Evolutionary conservation across 1,140 invertebrate genomes (phyloP), one percentile per base, ranked within the genome.

Genomic region (Drosophila erecta): DNA sequence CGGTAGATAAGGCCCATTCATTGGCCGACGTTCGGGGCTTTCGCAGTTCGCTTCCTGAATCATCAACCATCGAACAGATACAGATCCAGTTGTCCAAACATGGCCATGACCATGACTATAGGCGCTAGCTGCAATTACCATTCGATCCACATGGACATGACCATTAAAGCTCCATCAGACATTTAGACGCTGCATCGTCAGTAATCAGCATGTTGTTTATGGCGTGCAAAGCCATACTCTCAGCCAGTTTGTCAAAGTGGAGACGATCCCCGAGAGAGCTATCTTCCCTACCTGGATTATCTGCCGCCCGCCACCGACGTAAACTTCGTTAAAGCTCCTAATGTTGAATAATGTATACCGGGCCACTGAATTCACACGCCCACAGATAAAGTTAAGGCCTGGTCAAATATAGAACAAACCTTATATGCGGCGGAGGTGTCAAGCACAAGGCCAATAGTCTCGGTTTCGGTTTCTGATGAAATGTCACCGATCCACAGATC

Each of bases 281-380:
- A 53, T 61, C 66, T 56, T 3, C n/a, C 15, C 53, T 27, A 24
- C 33, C 27, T 7, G 65, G 35, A 14, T 43, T 71, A 47, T 58
- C 64, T 70, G 30, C 8, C 58, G 20, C 27, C 27, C 27, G 60
- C 12, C 17, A 66, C n/a, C 11, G 22, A 7, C 38, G 47, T 51
- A 24, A 38, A 38, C 12, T 20, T 15, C 37, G 43, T 41, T 14
- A 30, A 14, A 17, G 50, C 20, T 47, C 44, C 20, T 20, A 75
- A 75, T 65, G 20, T 71, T 14, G 37, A n/a, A 5, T 43, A 50
- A 75, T 75, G 74, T 75, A 75, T 75, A 37, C 57, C 35, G 11
- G 43, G 57, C 27, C 57, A 20, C 22, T n/a, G 38, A 55, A 56
- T 70, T 70, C 67, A 70, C 67, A 70, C 67, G 64, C 64, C 27